Base-by-base conservation (phyloP, 2,113 vertebrate species). In the Phalacrocorax pelagicus region DNA sequence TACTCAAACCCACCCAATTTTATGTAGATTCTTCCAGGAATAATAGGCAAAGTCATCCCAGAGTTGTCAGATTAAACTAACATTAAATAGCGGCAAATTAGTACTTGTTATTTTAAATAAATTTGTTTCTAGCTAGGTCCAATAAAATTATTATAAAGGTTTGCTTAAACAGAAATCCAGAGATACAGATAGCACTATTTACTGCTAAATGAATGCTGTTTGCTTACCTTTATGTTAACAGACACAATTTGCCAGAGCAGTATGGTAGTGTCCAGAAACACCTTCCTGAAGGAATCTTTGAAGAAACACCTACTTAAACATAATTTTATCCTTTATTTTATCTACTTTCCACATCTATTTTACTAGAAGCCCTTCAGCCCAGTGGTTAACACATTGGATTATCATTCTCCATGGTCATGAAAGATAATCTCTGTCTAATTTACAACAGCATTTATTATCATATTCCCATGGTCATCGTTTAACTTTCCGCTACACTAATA, bases 401-500 rank as follows among this genome's bases (percentile, higher is more conserved):
- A 91, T 38, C 55, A 54, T 74, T 89, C 63, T 55, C 44, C 81
- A 70, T 21, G 5, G 36, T 40, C 54, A 80, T 16, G 44, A 17
- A 81, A 92, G 82, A 84, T 67, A 1, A 49, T 65, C 81, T 80
- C 34, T 73, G 24, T 38, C 63, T 71, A 15, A 89, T 84, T 91
- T 89, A 62, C 70, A 75, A 12, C 32, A 72, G 73, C n/a, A 55
- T 12, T 71, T 75, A 77, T 73, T 72, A 74, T 54, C 63, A 34
- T 77, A 85, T 87, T 96, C 79, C 65, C 61, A 49, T 32, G 19
- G 70, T 73, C 78, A 91, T 74, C 32, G 52, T 75, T 94, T 95
- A 88, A 87, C 40, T 96, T 93, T 86, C 84, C 66, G 73, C 66
- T 90, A 3, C 36, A 85, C 85, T 79, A 93, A 91, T 82, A 96